These are phyloP conservation scores for Anniella stebbinsi DNA, from an alignment of 2,797 vertebrate genomes.

Conservation along the genomic window DNA sequence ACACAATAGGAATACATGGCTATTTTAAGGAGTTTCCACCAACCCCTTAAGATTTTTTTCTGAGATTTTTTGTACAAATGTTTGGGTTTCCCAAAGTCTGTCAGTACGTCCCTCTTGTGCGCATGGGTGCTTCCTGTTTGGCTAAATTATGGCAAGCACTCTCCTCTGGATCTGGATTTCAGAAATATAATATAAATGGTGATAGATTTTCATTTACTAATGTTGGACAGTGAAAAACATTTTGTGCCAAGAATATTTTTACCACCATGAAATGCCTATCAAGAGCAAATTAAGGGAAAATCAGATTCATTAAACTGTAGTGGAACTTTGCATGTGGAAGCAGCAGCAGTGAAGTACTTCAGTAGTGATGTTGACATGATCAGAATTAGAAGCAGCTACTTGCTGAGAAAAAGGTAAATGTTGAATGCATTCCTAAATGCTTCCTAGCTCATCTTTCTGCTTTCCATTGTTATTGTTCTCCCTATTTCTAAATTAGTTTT, in stretches of 20 bases:
- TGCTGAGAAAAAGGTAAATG: slow-evolving; percentile 16
- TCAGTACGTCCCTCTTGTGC: neutral
- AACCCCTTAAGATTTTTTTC: neutral
- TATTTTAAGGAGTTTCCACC: neutral
- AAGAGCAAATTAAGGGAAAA: neutral
- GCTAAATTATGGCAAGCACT: neutral
- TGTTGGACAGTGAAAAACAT: neutral
- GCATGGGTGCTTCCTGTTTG: neutral
- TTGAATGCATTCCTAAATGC: slow-evolving; percentile 64
- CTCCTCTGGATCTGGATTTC: neutral
- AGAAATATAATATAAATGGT: neutral
- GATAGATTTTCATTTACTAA: neutral
- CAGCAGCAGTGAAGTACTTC: neutral
- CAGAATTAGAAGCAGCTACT: neutral
- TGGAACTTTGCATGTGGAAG: neutral
- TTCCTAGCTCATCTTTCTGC: slow-evolving; percentile 70
- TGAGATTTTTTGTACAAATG: neutral
- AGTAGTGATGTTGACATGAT: neutral
- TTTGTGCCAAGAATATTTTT: neutral
- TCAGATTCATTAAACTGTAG: neutral
- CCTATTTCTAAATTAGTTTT: slow-evolving; percentile 62
- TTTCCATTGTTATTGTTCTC: slow-evolving; percentile 65
- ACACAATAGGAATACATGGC: neutral
- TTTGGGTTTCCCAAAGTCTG: too few species aligned
- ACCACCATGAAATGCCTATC: neutral